These are phyloP conservation scores for Chinchilla lanigera DNA, from an alignment of 2,113 vertebrate genomes.

Conservation along the genomic window DNA sequence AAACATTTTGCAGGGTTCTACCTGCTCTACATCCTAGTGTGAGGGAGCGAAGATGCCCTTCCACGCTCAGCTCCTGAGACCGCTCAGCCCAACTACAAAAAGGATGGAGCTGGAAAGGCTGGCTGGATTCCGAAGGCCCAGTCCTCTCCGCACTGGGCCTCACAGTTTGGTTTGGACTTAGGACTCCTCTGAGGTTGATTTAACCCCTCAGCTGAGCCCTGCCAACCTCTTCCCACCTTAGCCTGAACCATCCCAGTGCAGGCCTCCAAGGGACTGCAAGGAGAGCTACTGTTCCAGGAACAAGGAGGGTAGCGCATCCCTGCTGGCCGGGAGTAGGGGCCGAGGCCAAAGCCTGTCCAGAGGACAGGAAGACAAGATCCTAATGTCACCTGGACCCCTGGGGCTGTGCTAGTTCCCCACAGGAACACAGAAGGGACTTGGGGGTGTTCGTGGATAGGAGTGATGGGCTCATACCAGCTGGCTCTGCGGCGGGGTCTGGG, in stretches of 20 bases:
- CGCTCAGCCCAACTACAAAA: neutral
- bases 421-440: neutral
- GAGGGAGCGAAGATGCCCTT: neutral
- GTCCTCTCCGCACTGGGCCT: neutral
- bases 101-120: neutral
- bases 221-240: neutral
- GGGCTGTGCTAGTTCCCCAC: neutral
- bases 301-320: neutral
- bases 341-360: neutral
- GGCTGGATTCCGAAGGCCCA: neutral
- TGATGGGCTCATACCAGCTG: slow-evolving; percentile 77
- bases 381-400: neutral
- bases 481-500: slow-evolving; percentile 72
- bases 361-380: neutral
- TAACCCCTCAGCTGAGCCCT: neutral
- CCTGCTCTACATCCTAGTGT: neutral
- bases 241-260: neutral
- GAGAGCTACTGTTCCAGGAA: neutral
- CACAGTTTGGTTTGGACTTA: neutral
- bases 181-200: neutral
- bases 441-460: neutral
- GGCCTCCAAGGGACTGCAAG: neutral
- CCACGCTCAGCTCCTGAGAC: neutral
- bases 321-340: neutral
- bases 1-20: neutral